Evolutionary conservation across 1,140 invertebrate genomes (phyloP).

Genomic region (Zaprionus vittiger): DNA sequence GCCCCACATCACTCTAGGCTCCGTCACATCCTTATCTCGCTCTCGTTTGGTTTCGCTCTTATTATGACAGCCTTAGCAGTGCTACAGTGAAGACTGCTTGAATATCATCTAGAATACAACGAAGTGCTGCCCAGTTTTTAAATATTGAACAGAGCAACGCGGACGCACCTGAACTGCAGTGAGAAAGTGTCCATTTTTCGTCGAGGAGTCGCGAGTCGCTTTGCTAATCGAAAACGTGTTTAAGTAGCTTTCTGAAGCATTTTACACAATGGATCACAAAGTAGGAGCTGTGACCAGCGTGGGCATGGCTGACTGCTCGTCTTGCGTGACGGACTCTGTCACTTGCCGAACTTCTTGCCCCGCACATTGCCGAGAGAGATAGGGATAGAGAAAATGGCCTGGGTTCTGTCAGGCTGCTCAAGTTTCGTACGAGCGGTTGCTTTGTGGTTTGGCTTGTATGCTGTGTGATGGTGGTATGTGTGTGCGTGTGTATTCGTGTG

Average conservation of each 20-base stretch:
- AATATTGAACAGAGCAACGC: not conserved
- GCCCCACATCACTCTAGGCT: slow-evolving; percentile 35
- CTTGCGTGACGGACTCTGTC: slow-evolving; percentile 35
- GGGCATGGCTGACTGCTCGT: slow-evolving; percentile 29
- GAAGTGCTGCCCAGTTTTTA: slow-evolving; percentile 39
- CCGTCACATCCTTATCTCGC: slow-evolving; percentile 14
- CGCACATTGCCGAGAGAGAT: not conserved
- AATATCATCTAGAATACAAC: too few species aligned
- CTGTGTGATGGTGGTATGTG: slow-evolving; percentile 8
- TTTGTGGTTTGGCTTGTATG: slow-evolving; percentile 65
- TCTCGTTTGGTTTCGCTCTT: slow-evolving; percentile 12
- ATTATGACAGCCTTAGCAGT: slow-evolving; percentile 60
- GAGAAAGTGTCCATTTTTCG: not conserved
- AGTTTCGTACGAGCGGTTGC: slow-evolving; percentile 78
- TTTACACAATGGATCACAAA: slow-evolving; percentile 71
- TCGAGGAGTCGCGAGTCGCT: slow-evolving; percentile 1
- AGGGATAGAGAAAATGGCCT: slow-evolving; percentile 43
- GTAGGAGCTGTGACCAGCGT: slow-evolving; percentile 1
- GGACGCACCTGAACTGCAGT: not conserved
- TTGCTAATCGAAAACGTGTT: slow-evolving; percentile 83
- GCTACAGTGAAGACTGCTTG: not conserved
- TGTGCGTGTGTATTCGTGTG: slow-evolving; percentile 21
- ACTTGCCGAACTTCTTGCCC: not conserved
- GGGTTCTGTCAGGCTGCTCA: slow-evolving; percentile 57
- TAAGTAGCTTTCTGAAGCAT: slow-evolving; percentile 78